Evolutionary conservation across 2,888 invertebrate genomes (phyloP), one percentile per base, ranked within the genome.

Genomic region (Adineta ricciae): DNA sequence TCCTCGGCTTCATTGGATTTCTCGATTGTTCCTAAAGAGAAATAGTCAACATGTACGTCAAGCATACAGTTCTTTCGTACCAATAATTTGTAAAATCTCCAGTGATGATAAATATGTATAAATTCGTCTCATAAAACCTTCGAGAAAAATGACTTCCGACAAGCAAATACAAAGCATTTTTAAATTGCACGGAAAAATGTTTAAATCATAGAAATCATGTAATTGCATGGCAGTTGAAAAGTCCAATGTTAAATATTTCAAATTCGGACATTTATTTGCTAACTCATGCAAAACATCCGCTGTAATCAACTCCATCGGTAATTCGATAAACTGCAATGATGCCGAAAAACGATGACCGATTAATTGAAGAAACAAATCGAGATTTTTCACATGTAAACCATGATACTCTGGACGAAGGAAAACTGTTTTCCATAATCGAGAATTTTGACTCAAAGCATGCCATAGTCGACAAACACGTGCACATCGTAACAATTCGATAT

Each of bases 91-190:
- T 84, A 99, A 92, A 85, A 96, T 95, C 92, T 99, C 97, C 86
- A 99, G 91, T 7, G 98, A 98, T 88, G 98, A 98, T 89, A 99
- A 96, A 89, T 98, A 99, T 90, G 98, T 98, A 91, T 99, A 99
- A 87, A 99, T 99, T 91, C 99, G 97, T 87, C 99, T 92, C 96
- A 99, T 97, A 90, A 99, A 99, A 24, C 99, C 99, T 90, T 99
- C 99, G 95, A 99, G 96, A 92, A 99, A 99, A 91, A 99, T 99
- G 87, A 99, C 97, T 91, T 99, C 99, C 0, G 97, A 97, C 72
- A 99, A 92, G 88, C 99, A 99, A 89, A 99, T 95, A 90, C 96
- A 95, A 91, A 97, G 93, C 90, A 96, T 96, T 83, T 94, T 94
- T 86, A 99, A 92, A 90, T 98, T 97, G 19, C 98, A 97, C 4